These are phyloP conservation scores for Nephrotoma guestfalica DNA, from an alignment of 2,888 invertebrate species.

Conservation along the genomic window DNA sequence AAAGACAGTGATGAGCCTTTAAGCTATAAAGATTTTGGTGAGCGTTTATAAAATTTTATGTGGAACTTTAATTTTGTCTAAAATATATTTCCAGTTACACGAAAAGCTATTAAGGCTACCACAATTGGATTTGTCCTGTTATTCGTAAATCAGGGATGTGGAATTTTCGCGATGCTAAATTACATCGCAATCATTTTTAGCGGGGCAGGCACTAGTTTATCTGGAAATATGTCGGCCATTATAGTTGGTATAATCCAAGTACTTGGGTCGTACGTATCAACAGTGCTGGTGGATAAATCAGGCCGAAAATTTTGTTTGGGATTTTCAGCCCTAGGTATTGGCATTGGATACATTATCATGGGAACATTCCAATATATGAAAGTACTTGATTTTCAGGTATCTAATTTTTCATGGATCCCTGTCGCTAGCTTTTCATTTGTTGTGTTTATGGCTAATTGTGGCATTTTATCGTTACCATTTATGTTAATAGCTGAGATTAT, in stretches of 20 bases:
- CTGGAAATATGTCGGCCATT: background rate
- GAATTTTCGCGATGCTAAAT: constrained; percentile 23
- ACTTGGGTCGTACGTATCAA: constrained; percentile 21
- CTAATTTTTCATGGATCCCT: constrained; percentile 21
- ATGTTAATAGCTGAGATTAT: constrained; percentile 25
- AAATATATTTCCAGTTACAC: constrained; percentile 17
- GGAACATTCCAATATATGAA: constrained; percentile 20
- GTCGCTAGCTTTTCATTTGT: constrained; percentile 21
- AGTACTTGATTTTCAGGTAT: constrained; percentile 12
- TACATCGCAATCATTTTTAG: constrained; percentile 26
- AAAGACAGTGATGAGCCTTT: too few relatives aligned
- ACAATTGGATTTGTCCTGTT: constrained; percentile 25
- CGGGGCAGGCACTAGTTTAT: constrained; percentile 11
- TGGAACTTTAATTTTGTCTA: background rate
- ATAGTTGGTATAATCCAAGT: constrained; percentile 16
- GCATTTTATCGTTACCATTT: constrained; percentile 23
- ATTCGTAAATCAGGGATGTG: constrained; percentile 24
- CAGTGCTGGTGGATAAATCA: constrained; percentile 22
- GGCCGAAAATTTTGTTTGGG: constrained; percentile 24
- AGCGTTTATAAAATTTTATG: background rate
- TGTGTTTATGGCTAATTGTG: constrained; percentile 22
- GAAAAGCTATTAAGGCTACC: constrained; percentile 20
- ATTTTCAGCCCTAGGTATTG: constrained; percentile 20
- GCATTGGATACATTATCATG: constrained; percentile 19
- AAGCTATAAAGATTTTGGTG: background rate